Evolutionary conservation across 2,113 vertebrate species (phyloP).

Genomic region (Dicrurus megarhynchus): DNA sequence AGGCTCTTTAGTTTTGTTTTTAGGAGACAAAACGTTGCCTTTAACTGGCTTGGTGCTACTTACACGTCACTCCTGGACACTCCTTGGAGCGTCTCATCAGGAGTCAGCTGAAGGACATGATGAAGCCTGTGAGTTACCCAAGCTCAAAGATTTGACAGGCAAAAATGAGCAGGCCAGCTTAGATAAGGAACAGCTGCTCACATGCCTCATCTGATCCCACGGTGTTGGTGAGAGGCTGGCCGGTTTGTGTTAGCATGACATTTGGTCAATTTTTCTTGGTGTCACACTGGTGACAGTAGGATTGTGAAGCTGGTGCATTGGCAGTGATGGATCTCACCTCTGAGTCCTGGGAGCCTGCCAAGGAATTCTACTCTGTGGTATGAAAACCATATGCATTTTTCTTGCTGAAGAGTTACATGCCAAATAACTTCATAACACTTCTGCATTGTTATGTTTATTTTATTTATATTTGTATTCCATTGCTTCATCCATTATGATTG

Average conservation of each 20-base stretch:
- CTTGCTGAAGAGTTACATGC: background rate
- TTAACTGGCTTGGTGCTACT: background rate
- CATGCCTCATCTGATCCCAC: rapidly evolving
- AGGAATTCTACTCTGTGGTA: background rate
- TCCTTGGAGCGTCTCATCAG: background rate
- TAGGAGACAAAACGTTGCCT: background rate
- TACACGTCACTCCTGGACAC: background rate
- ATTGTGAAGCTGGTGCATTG: background rate
- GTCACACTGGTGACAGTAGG: background rate
- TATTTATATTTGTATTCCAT: conserved; percentile 45
- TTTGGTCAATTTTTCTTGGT: background rate
- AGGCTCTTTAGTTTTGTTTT: background rate
- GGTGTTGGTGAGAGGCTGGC: background rate
- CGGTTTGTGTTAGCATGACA: background rate
- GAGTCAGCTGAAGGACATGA: background rate
- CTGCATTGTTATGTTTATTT: conserved; percentile 8
- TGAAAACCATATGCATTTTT: background rate
- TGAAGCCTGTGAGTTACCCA: background rate
- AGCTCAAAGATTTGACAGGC: background rate
- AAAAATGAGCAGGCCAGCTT: background rate
- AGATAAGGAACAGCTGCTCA: background rate
- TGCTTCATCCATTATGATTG: background rate
- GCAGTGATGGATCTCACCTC: background rate
- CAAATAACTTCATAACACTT: background rate
- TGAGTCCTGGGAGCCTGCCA: background rate